Base-by-base conservation (phyloP, 35 echinoderm and acorn worm species). In the Diadema setosum region DNA sequence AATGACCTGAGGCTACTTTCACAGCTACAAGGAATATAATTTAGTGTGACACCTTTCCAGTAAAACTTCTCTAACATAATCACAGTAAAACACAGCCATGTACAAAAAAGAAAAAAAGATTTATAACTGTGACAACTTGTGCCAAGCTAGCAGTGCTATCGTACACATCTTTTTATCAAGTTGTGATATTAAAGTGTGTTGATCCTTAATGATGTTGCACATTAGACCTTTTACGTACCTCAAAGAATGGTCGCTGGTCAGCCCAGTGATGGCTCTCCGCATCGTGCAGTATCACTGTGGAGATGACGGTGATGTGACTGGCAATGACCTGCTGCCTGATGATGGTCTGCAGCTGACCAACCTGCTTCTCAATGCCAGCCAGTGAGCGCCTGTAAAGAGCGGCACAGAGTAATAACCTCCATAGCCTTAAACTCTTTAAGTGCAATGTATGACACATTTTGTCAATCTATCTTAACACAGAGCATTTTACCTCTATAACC, bases 191-290 rank as follows among this genome's bases (percentile, higher is more conserved):
- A n/a, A n/a, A n/a, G n/a, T n/a, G n/a, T n/a, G n/a, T n/a, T n/a
- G n/a, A n/a, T n/a, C n/a, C n/a, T n/a, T n/a, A n/a, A n/a, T n/a
- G n/a, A n/a, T n/a, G n/a, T n/a, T n/a, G n/a, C n/a, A n/a, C n/a
- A n/a, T n/a, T n/a, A n/a, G n/a, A n/a, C n/a, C n/a, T n/a, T n/a
- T n/a, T n/a, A 40, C 82, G 57, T 80, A 97, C 95, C 95, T 97
- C 95, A 97, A 83, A 97, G 76, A 97, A 97, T 40, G 95, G 21
- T 65, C 91, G 86, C 61, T 90, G 91, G 70, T 97, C 95, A 46
- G 57, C 29, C 95, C 95, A 97, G 87, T 97, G 49, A 33, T 97
- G 87, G 42, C 95, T 97, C 80, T 93, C 95, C 34, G 95, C 91
- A 91, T 97, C 95, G 39, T 97, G 95, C 58, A 97, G 27, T 17